Conservation (phyloP, 2,113 vertebrate species). For the Carassius gibelio region DNA sequence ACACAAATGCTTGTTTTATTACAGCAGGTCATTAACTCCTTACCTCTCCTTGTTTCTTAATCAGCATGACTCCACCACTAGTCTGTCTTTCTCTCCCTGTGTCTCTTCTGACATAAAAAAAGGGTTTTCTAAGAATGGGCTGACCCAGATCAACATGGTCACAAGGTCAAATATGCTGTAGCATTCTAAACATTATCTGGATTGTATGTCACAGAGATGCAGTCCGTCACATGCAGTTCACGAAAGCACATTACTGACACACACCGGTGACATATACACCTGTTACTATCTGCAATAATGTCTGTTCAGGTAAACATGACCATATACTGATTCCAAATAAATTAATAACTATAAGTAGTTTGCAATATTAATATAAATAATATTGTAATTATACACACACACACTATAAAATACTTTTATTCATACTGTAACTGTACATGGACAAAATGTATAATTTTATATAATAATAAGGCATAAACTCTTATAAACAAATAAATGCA, state of each 20-base stretch:
- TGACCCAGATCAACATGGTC: neutral
- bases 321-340: neutral
- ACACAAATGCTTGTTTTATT: neutral
- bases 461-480: neutral
- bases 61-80: neutral
- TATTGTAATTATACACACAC: neutral
- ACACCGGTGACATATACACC: neutral
- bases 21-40: neutral
- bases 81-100: neutral
- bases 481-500: neutral
- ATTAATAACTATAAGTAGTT: neutral
- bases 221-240: neutral
- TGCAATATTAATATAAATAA: neutral
- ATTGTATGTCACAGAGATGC: neutral
- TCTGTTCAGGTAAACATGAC: neutral
- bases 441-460: neutral
- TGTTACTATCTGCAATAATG: neutral
- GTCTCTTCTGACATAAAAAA: neutral
- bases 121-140: constrained; percentile 18
- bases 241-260: neutral
- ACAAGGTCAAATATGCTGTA: constrained; percentile 26
- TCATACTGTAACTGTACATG: neutral
- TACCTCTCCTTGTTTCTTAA: neutral
- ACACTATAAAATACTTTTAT: neutral
- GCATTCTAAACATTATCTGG: neutral